Conservation (phyloP, 1,140 invertebrate species). For the Wasmannia auropunctata region DNA sequence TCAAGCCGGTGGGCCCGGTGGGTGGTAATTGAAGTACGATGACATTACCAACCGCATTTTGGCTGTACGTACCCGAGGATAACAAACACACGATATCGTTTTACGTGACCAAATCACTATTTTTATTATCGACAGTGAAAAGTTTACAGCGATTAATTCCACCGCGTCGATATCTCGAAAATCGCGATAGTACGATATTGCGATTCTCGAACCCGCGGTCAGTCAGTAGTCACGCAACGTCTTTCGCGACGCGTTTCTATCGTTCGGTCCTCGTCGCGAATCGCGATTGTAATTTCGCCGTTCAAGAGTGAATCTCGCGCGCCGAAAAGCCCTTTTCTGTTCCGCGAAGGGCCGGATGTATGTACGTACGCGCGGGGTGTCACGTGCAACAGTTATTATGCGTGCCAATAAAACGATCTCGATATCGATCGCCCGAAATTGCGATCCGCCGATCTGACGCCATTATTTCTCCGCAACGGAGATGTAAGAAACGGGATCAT, state of each 20-base stretch:
- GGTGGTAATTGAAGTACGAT: too few species aligned
- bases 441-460: not conserved
- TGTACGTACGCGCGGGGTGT: not conserved
- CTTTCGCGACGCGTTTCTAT: not conserved
- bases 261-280: not conserved
- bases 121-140: too few species aligned
- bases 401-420: not conserved
- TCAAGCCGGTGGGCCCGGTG: too few species aligned
- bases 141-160: too few species aligned
- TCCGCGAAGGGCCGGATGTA: not conserved
- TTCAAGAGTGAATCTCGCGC: not conserved
- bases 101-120: too few species aligned
- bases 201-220: constrained; percentile 1
- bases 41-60: too few species aligned
- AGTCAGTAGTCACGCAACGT: not conserved
- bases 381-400: not conserved
- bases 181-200: not conserved
- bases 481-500: not conserved
- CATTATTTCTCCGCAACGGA: not conserved
- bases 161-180: not conserved
- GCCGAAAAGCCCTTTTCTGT: not conserved
- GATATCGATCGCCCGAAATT: not conserved
- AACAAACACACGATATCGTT: too few species aligned
- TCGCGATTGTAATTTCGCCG: not conserved
- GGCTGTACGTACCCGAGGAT: too few species aligned